Conservation (phyloP, 2,113 vertebrate species). For the Barbus barbus region DNA sequence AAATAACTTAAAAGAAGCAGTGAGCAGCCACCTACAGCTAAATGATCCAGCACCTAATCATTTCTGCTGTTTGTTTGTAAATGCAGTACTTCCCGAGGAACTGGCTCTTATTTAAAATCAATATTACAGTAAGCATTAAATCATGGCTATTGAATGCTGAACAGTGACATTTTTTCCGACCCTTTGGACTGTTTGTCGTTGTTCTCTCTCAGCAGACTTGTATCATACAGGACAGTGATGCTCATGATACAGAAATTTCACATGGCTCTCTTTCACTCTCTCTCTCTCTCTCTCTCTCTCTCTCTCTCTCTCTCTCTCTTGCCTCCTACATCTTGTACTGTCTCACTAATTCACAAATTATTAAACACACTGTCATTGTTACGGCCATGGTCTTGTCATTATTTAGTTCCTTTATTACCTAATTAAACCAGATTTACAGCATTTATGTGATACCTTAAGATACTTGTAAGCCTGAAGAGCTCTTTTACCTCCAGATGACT, state of each 20-base stretch:
- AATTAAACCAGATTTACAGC: conserved; percentile 13
- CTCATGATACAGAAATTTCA: background rate
- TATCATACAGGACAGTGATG: background rate
- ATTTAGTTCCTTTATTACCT: conserved; percentile 9
- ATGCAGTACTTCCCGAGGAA: background rate
- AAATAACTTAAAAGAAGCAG: no score
- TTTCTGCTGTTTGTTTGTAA: background rate
- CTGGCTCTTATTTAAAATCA: conserved; percentile 5
- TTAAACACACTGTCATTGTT: background rate
- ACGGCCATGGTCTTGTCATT: background rate
- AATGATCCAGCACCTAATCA: background rate
- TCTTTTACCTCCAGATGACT: background rate
- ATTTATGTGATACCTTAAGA: background rate
- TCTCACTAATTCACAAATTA: background rate
- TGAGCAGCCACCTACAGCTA: background rate
- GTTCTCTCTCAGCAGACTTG: background rate
- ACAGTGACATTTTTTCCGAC: background rate
- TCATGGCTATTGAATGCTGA: conserved; percentile 6
- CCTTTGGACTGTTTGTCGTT: background rate
- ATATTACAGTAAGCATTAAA: conserved; percentile 1
- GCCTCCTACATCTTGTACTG: background rate
- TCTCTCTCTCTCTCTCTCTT: background rate
- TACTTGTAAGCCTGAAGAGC: background rate
- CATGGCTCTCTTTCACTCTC: background rate
- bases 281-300: background rate